Evolutionary conservation across 2,113 vertebrate genomes (phyloP).

Genomic region (Hippocampus abdominalis): DNA sequence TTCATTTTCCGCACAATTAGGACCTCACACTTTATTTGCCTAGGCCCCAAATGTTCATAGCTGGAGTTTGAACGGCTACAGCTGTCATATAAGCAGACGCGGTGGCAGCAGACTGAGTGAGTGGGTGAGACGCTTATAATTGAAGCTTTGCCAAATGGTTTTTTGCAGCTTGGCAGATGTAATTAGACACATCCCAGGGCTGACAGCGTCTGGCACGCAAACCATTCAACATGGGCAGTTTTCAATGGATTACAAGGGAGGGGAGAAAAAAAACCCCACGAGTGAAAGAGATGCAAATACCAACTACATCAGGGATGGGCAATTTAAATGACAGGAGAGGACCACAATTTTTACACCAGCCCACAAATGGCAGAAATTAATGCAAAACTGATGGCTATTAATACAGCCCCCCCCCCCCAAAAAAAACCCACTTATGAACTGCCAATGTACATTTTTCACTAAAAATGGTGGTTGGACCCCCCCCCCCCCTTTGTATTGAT

Average conservation of each 20-base stretch:
- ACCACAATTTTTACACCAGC: too few species aligned
- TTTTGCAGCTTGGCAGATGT: conserved; percentile 64
- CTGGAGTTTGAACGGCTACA: conserved; percentile 48
- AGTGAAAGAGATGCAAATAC: not conserved
- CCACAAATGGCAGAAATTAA: too few species aligned
- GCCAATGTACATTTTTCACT: too few species aligned
- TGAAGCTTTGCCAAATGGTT: conserved; percentile 52
- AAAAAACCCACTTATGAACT: too few species aligned
- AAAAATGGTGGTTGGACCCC: too few species aligned
- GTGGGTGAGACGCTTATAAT: conserved; percentile 61
- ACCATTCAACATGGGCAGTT: conserved; percentile 12
- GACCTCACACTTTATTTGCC: conserved; percentile 27
- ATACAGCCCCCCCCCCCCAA: too few species aligned
- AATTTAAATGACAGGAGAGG: too few species aligned
- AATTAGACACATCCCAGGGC: conserved; percentile 61
- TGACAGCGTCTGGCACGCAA: conserved; percentile 51
- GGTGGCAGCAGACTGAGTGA: conserved; percentile 27
- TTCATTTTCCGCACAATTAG: conserved; percentile 30
- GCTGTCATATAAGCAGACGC: conserved; percentile 35
- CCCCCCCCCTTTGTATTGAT: too few species aligned
- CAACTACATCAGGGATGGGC: not conserved
- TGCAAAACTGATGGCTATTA: too few species aligned
- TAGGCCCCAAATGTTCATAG: not conserved
- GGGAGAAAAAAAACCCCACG: not conserved
- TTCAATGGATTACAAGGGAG: not conserved